A percentile compares a stretch with the other conserved stretches of the same genome.
These are phyloP conservation scores for Aplochiton taeniatus DNA, from an alignment of 2,797 vertebrate genomes.

Conservation along the genomic window DNA sequence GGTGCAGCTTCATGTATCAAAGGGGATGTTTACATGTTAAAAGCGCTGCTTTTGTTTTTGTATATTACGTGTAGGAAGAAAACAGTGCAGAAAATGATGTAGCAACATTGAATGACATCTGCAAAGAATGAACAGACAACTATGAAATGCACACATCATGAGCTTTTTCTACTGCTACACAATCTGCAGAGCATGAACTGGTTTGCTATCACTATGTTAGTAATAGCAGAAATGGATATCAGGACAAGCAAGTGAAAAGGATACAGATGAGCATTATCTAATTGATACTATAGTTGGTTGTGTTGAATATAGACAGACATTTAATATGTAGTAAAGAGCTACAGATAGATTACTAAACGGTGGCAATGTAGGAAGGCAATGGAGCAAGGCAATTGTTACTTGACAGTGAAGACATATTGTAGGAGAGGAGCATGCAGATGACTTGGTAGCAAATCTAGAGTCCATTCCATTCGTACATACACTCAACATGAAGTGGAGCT, in stretches of 20 bases:
- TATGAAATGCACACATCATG: neutral
- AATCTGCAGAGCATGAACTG: neutral
- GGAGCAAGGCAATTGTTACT: neutral
- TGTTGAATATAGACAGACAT: slow-evolving; percentile 4
- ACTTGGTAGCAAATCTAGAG: slow-evolving; percentile 54
- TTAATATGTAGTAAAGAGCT: neutral
- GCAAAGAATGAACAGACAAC: neutral
- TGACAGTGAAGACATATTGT: slow-evolving; percentile 13
- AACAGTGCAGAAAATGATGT: neutral
- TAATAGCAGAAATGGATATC: neutral
- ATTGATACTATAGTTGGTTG: too few relatives aligned
- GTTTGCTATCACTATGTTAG: neutral
- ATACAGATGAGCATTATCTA: too few relatives aligned
- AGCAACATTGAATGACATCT: neutral
- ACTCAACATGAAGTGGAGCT: neutral
- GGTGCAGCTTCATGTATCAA: slow-evolving; percentile 17
- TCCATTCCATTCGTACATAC: slow-evolving; percentile 50
- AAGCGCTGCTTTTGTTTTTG: slow-evolving; percentile 6
- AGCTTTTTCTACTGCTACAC: neutral
- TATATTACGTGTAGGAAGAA: neutral
- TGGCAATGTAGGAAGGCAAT: neutral
- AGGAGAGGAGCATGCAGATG: slow-evolving; percentile 24
- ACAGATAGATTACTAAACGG: neutral
- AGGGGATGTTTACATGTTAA: slow-evolving; percentile 19
- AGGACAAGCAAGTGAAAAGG: neutral